Evolutionary conservation across 2,797 vertebrate genomes (phyloP), one percentile per base, ranked within the genome.

Genomic region (Alauda arvensis): DNA sequence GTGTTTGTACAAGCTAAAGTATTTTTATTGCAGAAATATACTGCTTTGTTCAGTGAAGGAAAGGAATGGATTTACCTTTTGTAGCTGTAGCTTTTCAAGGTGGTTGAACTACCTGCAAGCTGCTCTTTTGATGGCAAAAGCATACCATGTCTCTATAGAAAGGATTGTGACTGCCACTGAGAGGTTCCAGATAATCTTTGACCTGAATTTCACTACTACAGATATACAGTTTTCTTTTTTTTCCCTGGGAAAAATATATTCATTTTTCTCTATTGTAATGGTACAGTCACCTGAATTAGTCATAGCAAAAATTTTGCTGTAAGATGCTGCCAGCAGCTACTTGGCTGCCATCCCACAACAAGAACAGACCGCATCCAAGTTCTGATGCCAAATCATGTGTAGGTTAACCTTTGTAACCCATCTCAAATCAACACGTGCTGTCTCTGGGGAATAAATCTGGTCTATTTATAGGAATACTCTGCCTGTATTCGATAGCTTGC

Each of bases 331-430:
- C 90, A 87, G 60, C 52, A 80, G 37, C 69, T 82, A 26, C 62
- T 91, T 94, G 93, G 90, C 92, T 85, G 88, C 63, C 60, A 14
- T 92, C 66, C 89, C 23, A 1, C 69, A 60, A 60, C 45, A 85
- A 84, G 76, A 90, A 45, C 51, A 92, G 86, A 57, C 77, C 0
- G 0, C 52, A n/a, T 85, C 51, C 77, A 75, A 80, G 70, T 78
- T 83, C 42, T 85, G 72, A 75, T 85, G 86, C 78, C 67, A 92
- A 91, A 84, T 93, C 66, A 68, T 80, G 46, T 21, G 81, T 87
- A 88, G 42, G 74, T 94, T 93, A 92, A 87, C 93, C 90, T 94
- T 89, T 92, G 70, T 80, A 88, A 80, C 79, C 84, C 88, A 70
- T 88, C 82, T 92, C 86, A 67, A 90, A 83, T 83, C 89, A 61